Evolutionary conservation across 1,140 invertebrate species (phyloP).

Genomic region (Andrena cerasifolii): DNA sequence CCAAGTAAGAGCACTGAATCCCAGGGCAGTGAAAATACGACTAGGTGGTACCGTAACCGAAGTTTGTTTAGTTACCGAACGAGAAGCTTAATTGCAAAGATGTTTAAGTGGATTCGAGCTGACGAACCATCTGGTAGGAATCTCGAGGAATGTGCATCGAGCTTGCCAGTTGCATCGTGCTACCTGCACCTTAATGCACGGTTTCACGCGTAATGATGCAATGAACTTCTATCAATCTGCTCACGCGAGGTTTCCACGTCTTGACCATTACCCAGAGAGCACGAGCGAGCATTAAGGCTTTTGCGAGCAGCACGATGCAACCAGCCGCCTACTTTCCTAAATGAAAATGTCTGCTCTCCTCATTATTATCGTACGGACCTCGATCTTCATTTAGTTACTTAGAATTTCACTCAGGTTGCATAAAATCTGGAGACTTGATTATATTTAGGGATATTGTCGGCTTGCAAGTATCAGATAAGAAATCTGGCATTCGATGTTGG

Average conservation of each 20-base stretch:
- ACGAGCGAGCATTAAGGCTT: neutral
- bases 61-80: neutral
- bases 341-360: no score
- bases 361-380: no score
- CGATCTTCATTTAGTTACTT: no score
- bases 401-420: no score
- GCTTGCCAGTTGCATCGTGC: constrained; percentile 13
- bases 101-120: constrained; percentile 15
- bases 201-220: constrained; percentile 59
- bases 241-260: constrained; percentile 47
- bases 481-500: no score
- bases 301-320: constrained; percentile 27
- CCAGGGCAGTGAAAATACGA: neutral
- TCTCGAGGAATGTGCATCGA: constrained; percentile 32
- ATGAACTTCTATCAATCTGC: constrained; percentile 59
- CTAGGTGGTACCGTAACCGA: neutral
- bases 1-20: neutral
- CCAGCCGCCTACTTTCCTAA: neutral
- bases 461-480: no score
- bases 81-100: neutral
- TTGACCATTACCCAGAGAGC: constrained; percentile 24
- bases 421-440: no score
- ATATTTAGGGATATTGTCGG: no score
- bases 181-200: constrained; percentile 53
- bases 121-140: constrained; percentile 5